Evolutionary conservation across 2,797 vertebrate genomes (phyloP).

Genomic region (Artibeus lituratus): DNA sequence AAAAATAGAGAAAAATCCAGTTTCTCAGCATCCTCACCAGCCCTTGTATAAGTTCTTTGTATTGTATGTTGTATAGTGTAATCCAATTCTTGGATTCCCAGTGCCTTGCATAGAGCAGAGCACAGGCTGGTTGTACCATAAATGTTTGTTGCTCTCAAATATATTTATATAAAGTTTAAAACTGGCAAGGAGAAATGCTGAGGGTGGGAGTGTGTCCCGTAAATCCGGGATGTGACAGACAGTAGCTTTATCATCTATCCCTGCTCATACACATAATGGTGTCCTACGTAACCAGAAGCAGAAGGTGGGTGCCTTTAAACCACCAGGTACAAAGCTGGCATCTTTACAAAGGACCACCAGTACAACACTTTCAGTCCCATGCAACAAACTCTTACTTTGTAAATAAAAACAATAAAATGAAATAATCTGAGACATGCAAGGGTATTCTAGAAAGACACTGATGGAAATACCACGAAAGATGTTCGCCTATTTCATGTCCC

Average conservation of each 20-base stretch:
- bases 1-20: not conserved
- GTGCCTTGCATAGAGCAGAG: not conserved
- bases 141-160: not conserved
- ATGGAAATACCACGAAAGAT: not conserved
- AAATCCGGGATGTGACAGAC: not conserved
- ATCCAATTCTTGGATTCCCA: not conserved
- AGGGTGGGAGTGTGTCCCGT: fast-evolving
- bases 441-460: not conserved
- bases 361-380: not conserved
- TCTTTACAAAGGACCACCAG: not conserved
- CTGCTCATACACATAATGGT: not conserved
- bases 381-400: not conserved
- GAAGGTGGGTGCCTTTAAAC: not conserved
- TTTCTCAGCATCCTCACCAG: not conserved
- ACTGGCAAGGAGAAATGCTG: not conserved
- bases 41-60: not conserved
- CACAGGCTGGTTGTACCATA: not conserved
- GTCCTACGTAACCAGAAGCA: not conserved
- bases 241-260: not conserved
- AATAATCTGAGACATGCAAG: not conserved
- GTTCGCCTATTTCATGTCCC: not conserved
- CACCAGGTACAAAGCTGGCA: not conserved
- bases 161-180: not conserved
- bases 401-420: not conserved
- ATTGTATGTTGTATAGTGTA: not conserved